Evolutionary conservation across 2,113 vertebrate species (phyloP).

Genomic region (Cyprinodon brontotheroides): DNA sequence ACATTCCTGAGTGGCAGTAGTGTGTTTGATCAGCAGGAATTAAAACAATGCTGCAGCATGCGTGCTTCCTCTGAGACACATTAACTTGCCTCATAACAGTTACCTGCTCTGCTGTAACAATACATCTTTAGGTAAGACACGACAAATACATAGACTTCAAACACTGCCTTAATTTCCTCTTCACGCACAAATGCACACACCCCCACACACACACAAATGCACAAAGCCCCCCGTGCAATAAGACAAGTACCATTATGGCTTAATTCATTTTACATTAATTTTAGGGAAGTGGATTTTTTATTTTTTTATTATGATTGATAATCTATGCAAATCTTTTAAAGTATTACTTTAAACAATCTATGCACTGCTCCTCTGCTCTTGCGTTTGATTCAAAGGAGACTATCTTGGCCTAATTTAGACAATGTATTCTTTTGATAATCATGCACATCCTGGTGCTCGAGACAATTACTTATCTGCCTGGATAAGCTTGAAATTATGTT

Average conservation of each 20-base stretch:
- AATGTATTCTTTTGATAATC: slow-evolving; percentile 78
- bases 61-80: slow-evolving; percentile 27
- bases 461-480: slow-evolving; percentile 75
- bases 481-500: slow-evolving; percentile 75
- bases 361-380: slow-evolving; percentile 67
- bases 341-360: slow-evolving; percentile 69
- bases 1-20: slow-evolving; percentile 48
- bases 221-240: slow-evolving; percentile 53
- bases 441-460: slow-evolving; percentile 71
- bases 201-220: slow-evolving; percentile 48
- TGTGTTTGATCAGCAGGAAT: slow-evolving; percentile 58
- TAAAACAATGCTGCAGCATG: slow-evolving; percentile 13
- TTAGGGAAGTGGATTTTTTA: slow-evolving; percentile 65
- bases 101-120: slow-evolving; percentile 38
- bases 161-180: slow-evolving; percentile 70
- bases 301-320: slow-evolving; percentile 64
- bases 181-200: slow-evolving; percentile 53
- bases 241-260: slow-evolving; percentile 58
- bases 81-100: slow-evolving; percentile 22
- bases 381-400: slow-evolving; percentile 64
- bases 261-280: slow-evolving; percentile 75
- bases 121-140: slow-evolving; percentile 48
- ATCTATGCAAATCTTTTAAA: slow-evolving; percentile 80
- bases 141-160: slow-evolving; percentile 65
- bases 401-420: slow-evolving; percentile 73